Evolutionary conservation across 2,888 invertebrate genomes (phyloP).

Genomic region (Oscheius sp.): DNA sequence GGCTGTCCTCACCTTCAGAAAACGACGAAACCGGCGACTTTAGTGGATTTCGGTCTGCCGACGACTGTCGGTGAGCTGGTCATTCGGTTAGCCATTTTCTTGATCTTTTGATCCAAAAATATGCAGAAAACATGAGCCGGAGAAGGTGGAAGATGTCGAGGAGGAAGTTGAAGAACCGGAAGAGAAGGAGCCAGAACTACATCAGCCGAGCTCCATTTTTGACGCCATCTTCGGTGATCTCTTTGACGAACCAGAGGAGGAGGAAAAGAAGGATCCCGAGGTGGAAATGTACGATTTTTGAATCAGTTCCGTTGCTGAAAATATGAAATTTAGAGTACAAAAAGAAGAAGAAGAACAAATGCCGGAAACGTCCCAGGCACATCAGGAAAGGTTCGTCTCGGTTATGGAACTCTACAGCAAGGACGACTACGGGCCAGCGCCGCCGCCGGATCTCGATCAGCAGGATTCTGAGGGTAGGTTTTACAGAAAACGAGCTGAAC

Average conservation of each 20-base stretch:
- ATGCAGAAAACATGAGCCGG: slow-evolving; percentile 32
- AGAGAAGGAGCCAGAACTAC: slow-evolving; percentile 35
- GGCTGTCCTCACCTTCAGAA: slow-evolving; percentile 57
- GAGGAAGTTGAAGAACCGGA: slow-evolving; percentile 31
- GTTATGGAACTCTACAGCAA: slow-evolving; percentile 33
- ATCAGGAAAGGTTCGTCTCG: slow-evolving; percentile 1
- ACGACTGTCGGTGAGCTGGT: slow-evolving; percentile 53
- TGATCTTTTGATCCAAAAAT: slow-evolving; percentile 1
- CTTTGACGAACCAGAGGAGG: slow-evolving; percentile 5
- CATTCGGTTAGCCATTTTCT: slow-evolving; percentile 15
- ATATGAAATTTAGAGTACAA: not conserved
- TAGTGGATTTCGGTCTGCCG: slow-evolving; percentile 53
- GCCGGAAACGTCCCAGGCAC: not conserved
- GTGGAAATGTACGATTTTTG: not conserved
- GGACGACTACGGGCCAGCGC: slow-evolving; percentile 60
- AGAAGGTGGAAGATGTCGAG: slow-evolving; percentile 24
- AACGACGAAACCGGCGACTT: slow-evolving; percentile 34
- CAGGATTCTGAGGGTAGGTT: not conserved
- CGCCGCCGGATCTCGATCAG: slow-evolving; percentile 39
- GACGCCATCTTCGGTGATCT: slow-evolving; percentile 47
- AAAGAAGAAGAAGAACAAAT: no score
- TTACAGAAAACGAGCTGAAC: not conserved
- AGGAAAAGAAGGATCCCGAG: slow-evolving; percentile 32
- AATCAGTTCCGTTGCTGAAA: no score
- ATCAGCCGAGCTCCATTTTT: slow-evolving; percentile 52